Conservation (phyloP, 2,888 invertebrate species). For the Epinotia demarniana region DNA sequence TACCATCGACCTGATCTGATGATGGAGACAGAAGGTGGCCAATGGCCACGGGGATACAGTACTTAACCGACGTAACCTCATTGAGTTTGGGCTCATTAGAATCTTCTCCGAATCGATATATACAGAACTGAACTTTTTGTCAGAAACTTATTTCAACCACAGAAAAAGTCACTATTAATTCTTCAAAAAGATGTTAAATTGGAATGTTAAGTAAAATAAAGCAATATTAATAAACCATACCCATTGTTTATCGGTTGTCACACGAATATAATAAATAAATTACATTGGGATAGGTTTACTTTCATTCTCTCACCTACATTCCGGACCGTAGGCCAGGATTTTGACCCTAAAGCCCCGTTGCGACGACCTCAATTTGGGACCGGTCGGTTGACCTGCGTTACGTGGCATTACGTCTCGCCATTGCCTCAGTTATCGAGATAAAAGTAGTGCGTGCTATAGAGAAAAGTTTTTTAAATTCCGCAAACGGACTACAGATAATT, state of each 20-base stretch:
- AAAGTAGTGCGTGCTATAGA: conserved; percentile 33
- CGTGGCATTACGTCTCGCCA: conserved; percentile 39
- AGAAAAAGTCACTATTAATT: too few relatives aligned
- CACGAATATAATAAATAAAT: background rate
- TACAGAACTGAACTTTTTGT: too few relatives aligned
- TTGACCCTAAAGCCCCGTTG: conserved; percentile 42
- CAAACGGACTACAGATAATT: conserved; percentile 10
- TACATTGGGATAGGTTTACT: conserved; percentile 12
- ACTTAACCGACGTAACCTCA: too few relatives aligned
- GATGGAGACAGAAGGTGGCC: too few relatives aligned
- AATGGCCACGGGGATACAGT: too few relatives aligned
- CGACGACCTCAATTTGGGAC: conserved; percentile 39
- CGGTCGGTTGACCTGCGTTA: conserved; percentile 41
- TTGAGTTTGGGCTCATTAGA: too few relatives aligned
- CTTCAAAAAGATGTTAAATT: too few relatives aligned
- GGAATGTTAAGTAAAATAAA: too few relatives aligned
- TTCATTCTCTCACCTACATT: conserved; percentile 18
- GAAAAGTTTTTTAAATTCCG: background rate
- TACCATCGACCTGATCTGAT: too few relatives aligned
- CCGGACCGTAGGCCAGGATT: conserved; percentile 26
- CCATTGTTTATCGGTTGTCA: too few relatives aligned
- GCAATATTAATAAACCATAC: background rate
- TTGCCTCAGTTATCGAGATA: conserved; percentile 43
- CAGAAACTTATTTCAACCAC: too few relatives aligned
- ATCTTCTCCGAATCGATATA: too few relatives aligned